phyloP scores from a whole-genome alignment of 2,888 invertebrate genomes.

The Drosophila robusta region DNA sequence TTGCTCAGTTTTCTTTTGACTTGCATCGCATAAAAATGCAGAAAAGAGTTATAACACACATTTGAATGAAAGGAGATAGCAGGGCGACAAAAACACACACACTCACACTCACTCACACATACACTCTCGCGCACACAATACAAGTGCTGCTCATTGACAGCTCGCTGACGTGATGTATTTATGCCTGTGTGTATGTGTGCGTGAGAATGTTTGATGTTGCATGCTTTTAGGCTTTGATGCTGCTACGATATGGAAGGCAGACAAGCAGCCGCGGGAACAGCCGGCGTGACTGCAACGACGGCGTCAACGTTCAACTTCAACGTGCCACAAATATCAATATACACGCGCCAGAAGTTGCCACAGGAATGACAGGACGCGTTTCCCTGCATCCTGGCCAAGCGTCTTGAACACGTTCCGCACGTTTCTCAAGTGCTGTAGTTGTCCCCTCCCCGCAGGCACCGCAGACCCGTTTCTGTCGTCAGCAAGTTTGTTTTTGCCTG shows the following conservation, averaged over 20 bases:
- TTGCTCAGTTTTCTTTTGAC: not conserved
- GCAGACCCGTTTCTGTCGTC: constrained; percentile 33
- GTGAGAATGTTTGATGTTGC: constrained; percentile 48
- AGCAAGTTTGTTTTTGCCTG: constrained; percentile 75
- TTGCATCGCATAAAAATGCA: constrained; percentile 36
- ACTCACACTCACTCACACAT: not conserved
- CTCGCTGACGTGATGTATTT: constrained; percentile 76
- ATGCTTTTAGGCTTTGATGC: constrained; percentile 70
- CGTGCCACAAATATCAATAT: constrained; percentile 78
- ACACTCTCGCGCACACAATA: constrained; percentile 24
- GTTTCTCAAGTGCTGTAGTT: constrained; percentile 73
- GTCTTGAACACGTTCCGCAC: constrained; percentile 77
- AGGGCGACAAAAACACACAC: constrained; percentile 3
- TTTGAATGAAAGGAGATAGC: constrained; percentile 23
- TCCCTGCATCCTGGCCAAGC: constrained; percentile 32
- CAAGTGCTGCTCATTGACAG: constrained; percentile 77
- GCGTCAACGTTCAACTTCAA: constrained; percentile 61
- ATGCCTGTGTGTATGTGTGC: constrained; percentile 29
- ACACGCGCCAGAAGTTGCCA: constrained; percentile 37
- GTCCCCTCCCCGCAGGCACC: not conserved
- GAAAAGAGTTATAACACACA: constrained; percentile 70
- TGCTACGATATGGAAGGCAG: constrained; percentile 29
- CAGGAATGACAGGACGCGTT: constrained; percentile 42
- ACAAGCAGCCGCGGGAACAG: not conserved
- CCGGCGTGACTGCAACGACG: constrained; percentile 48